Evolutionary conservation across 2,888 invertebrate species (phyloP), one percentile per base, ranked within the genome.

Genomic region (Meteorus cinctellus): DNA sequence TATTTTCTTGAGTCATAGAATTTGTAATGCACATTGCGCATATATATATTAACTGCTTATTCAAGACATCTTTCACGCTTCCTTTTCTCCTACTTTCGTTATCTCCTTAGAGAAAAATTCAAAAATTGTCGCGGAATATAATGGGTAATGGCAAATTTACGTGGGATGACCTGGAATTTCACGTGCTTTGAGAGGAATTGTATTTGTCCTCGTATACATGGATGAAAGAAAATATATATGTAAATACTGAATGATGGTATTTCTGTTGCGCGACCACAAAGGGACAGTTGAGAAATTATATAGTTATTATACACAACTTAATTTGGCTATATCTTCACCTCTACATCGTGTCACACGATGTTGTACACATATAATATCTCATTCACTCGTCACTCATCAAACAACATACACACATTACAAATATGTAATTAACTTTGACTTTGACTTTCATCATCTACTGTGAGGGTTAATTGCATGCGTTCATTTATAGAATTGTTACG

Each of bases 241-340:
- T 48, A 5, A 19, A 55, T 24, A 12, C 51, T 24, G 1, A 62
- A 27, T 51, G 27, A 67, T 63, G 29, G 36, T 27, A 67, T 77
- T 60, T 31, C 34, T 19, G 5, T 48, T 68, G 60, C 62, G 19
- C 55, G 71, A 76, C 74, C 72, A 45, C 70, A 74, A 48, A 48
- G 72, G 70, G 27, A 72, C 78, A 75, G 75, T 78, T 78, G 75
- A 75, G 70, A 75, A 78, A 78, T 78, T 75, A 78, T 55, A 77
- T 65, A 71, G 62, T 69, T 72, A 73, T 70, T 77, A 41, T 62
- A 62, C 27, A 60, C 67, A 59, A 59, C 69, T 77, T 71, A 72
- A 77, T 79, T 75, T 73, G 62, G 69, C 72, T 78, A 70, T 71
- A 55, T 51, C 55, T 63, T 73, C 65, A 63, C 48, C 36, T 4